Base-by-base conservation (phyloP, 2,888 invertebrate genomes). In the Papilio elwesi region DNA sequence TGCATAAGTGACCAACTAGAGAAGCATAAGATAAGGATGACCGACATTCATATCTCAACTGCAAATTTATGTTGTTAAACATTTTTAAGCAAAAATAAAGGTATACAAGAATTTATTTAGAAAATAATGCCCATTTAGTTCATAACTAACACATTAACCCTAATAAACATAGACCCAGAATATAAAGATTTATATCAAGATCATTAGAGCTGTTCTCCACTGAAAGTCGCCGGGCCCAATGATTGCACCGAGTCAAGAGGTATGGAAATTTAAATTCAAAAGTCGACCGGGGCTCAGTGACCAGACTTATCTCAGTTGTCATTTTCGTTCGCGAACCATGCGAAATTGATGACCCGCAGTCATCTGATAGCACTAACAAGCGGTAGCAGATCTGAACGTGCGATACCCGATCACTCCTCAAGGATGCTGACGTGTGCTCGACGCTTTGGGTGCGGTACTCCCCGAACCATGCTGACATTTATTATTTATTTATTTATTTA, bases 331-430 rank as follows among this genome's bases (percentile, higher is more conserved):
- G 84, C 86, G 81, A 86, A 88, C 87, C 86, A 83, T 83, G 84
- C 85, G 79, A 84, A 88, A 88, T 88, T 89, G 90, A 89, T 90
- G 88, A 87, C 85, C 85, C 79, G 57, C 78, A 78, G 83, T 78
- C 85, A 89, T 89, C 89, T 78, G 90, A 90, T 90, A 89, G 71
- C 78, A 78, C 88, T 90, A 90, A 90, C 90, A 89, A 90, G 89
- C 88, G 77, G 90, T 88, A 89, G 90, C 89, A 78, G 90, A 90
- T 90, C 77, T 73, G 82, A 78, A 84, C 90, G 90, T 90, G 90
- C 76, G 88, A 90, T 71, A 75, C 74, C 59, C 64, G 75, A 76
- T 78, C 78, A 77, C 76, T 75, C 73, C 74, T 75, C 77, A 74
- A 77, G 79, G 77, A 78, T 70, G 68, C 55, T 72, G 71, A 72